phyloP scores from a whole-genome alignment of 37 sponge, comb jelly and placozoan genomes.

The Corticium candelabrum region DNA sequence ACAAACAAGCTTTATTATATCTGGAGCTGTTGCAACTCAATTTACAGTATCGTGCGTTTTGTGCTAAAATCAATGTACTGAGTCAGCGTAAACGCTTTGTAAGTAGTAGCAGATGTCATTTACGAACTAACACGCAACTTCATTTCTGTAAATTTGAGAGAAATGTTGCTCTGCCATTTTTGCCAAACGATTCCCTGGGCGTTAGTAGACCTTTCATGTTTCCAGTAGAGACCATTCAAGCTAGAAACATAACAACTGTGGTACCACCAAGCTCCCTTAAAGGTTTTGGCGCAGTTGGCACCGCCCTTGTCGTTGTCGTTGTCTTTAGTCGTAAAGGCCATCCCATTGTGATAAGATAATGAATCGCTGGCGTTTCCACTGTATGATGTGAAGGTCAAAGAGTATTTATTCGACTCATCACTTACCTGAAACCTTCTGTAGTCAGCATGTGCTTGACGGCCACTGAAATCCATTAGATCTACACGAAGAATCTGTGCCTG shows the following conservation, averaged over 20 bases:
- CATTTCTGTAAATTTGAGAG: too few relatives aligned
- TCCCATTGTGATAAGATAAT: background rate
- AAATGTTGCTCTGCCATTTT: too few relatives aligned
- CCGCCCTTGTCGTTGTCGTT: background rate
- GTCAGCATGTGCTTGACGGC: background rate
- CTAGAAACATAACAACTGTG: background rate
- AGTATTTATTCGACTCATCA: background rate
- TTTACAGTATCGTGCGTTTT: too few relatives aligned
- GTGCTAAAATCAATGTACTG: too few relatives aligned
- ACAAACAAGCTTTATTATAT: too few relatives aligned
- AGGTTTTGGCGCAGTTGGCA: background rate
- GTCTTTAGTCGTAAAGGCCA: background rate
- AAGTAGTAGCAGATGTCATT: too few relatives aligned
- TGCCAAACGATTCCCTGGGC: too few relatives aligned
- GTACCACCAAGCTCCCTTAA: background rate
- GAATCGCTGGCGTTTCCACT: conserved; percentile 1
- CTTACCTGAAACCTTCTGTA: background rate
- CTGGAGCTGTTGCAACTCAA: too few relatives aligned
- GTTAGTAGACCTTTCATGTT: too few relatives aligned
- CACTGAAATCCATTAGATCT: background rate
- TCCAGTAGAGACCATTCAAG: too few relatives aligned
- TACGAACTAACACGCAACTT: too few relatives aligned
- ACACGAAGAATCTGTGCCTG: background rate
- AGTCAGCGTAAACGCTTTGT: too few relatives aligned
- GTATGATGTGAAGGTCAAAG: background rate